Base-by-base conservation (phyloP, 2,113 vertebrate genomes). In the Tympanuchus pallidicinctus region DNA sequence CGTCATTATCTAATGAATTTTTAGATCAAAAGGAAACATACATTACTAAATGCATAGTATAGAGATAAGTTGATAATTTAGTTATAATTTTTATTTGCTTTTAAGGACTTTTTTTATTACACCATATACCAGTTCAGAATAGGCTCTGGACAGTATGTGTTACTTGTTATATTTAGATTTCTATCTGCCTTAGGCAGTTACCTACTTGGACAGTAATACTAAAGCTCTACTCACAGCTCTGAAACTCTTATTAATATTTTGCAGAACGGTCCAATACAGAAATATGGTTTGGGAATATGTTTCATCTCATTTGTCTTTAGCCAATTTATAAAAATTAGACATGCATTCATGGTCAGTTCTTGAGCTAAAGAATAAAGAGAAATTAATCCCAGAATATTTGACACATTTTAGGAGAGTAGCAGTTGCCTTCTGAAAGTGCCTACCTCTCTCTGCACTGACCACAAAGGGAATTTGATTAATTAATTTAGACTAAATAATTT, bases 1-100 rank as follows among this genome's bases (percentile, higher is more conserved):
- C 89, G 36, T 52, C 93, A 47, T 84, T 94, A 91, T 61, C 86
- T 94, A 93, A 87, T 96, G 93, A 96, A 96, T 96, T 97, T 96
- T 85, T 80, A 94, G 91, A 96, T 95, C 86, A 80, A 94, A 94
- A 88, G 52, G 75, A 77, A 90, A 57, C 47, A 24, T 30, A 38
- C 38, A 1, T 81, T 89, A 75, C 61, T 92, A 93, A 88, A 94
- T 82, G 30, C 45, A 76, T 72, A 70, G 24, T 17, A 8, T 30
- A 30, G 28, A 56, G 16, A 30, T 40, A 73, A 28, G 59, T 70
- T 89, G 69, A 73, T 61, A 25, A 24, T 50, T 50, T 25, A 47
- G 8, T n/a, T 79, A 12, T 11, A 7, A n/a, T 61, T 67, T 47
- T 1, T 75, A 47, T 50, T 92, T 66, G 6, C 74, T 86, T 88